phyloP scores from a whole-genome alignment of 2,888 invertebrate genomes.

The Selenia dentaria region DNA sequence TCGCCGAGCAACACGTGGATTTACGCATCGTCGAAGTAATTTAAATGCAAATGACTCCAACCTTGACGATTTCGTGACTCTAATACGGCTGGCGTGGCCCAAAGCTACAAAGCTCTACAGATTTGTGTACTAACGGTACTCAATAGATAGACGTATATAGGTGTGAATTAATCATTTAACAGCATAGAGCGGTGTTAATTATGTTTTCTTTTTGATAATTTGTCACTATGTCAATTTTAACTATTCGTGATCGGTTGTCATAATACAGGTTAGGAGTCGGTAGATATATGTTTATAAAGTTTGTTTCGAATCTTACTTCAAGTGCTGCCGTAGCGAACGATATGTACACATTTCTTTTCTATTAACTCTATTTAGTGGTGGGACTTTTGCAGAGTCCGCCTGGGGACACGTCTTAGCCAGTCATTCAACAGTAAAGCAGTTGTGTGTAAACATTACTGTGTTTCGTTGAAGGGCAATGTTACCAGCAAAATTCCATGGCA shows the following conservation, averaged over 20 bases:
- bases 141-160: conserved; percentile 44
- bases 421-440: too few relatives aligned
- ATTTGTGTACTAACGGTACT: conserved; percentile 59
- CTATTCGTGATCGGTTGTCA: conserved; percentile 24
- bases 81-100: conserved; percentile 64
- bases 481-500: too few relatives aligned
- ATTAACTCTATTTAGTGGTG: too few relatives aligned
- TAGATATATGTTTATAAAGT: too few relatives aligned
- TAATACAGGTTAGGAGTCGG: too few relatives aligned
- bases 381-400: too few relatives aligned
- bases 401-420: too few relatives aligned
- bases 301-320: too few relatives aligned
- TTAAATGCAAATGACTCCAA: conserved; percentile 82
- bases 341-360: too few relatives aligned
- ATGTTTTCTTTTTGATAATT: conserved; percentile 33
- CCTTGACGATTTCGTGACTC: conserved; percentile 77
- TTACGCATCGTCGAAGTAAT: conserved; percentile 79
- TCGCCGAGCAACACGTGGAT: conserved; percentile 80
- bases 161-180: conserved; percentile 50
- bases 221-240: conserved; percentile 26
- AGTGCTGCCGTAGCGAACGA: too few relatives aligned
- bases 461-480: too few relatives aligned
- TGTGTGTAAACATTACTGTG: too few relatives aligned
- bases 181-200: conserved; percentile 32
- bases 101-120: conserved; percentile 54